Base-by-base conservation (phyloP, 2,113 vertebrate genomes). In the Sterrhoptilus dennistouni region DNA sequence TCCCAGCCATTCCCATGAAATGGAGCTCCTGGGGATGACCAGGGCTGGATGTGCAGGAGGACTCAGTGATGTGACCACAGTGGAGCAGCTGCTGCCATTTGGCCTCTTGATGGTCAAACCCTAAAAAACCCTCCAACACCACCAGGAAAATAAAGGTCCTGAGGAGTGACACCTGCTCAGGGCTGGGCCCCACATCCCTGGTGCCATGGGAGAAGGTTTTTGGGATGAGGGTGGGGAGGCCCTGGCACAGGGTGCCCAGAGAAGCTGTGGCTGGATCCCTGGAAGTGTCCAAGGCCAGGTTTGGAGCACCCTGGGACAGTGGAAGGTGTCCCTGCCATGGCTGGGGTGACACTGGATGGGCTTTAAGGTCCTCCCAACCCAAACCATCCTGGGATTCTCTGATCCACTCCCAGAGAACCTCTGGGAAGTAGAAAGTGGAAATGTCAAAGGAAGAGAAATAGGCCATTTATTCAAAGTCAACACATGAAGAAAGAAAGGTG, bases 111-210 rank as follows among this genome's bases (percentile, higher is more conserved):
- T 1, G 4, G 25, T n/a, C 72, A 54, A 68, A 64, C 14, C 6
- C 9, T 23, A 12, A 56, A 57, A 61, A 40, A 40, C 19, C 0
- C n/a, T 36, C 28, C 16, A 25, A 6, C 2, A 3, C 12, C 11
- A n/a, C 5, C 33, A 20, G n/a, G 23, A 25, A 57, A 47, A 61
- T 12, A 23, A 47, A n/a, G 1, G 4, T 17, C 38, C 14, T 19
- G 1, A 47, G 36, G n/a, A 9, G 42, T 5, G 20, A 3, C 11
- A 18, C 15, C 3, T 2, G 14, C 21, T 12, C 22, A 3, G n/a
- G 35, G 44, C 42, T 27, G n/a, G 50, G 13, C 45, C 24, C 44
- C 1, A 0, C 0, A 0, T 4, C 3, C 4, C 72, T 29, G 17
- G 29, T 17, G 33, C 35, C 2, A 9, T 0, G 8, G 23, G 50